phyloP scores from a whole-genome alignment of 2,888 invertebrate genomes.

The Epistrophe eligans region DNA sequence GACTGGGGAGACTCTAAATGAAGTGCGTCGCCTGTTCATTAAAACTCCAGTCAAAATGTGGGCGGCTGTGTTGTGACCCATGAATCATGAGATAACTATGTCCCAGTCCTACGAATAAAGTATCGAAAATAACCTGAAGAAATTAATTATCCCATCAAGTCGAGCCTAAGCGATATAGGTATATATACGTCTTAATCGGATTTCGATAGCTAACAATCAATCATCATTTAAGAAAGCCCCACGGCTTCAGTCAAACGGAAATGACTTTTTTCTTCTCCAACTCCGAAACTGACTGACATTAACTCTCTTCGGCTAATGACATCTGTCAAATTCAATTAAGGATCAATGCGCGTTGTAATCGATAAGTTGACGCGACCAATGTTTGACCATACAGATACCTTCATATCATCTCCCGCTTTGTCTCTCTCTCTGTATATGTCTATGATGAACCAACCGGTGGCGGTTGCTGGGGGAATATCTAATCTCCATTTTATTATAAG shows the following conservation, averaged over 20 bases:
- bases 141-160: constrained; percentile 60
- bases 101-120: not conserved
- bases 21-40: constrained; percentile 55
- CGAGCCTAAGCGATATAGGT: constrained; percentile 41
- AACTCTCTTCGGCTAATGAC: constrained; percentile 43
- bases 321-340: constrained; percentile 74
- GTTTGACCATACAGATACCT: constrained; percentile 23
- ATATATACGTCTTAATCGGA: constrained; percentile 66
- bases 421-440: not conserved
- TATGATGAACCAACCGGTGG: not conserved
- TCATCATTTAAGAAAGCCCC: constrained; percentile 60
- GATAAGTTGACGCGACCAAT: constrained; percentile 60
- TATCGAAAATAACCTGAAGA: constrained; percentile 16
- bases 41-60: constrained; percentile 33
- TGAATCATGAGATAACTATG: constrained; percentile 54
- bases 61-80: constrained; percentile 21
- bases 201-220: constrained; percentile 64
- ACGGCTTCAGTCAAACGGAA: constrained; percentile 44
- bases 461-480: constrained; percentile 38
- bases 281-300: constrained; percentile 17
- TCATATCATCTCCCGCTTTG: not conserved
- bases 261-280: not conserved
- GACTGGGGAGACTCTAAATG: constrained; percentile 1
- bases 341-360: constrained; percentile 55
- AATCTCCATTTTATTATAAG: constrained; percentile 68